These are phyloP conservation scores for Caenorhabditis sp. DNA, from an alignment of 2,888 invertebrate species.

Conservation along the genomic window DNA sequence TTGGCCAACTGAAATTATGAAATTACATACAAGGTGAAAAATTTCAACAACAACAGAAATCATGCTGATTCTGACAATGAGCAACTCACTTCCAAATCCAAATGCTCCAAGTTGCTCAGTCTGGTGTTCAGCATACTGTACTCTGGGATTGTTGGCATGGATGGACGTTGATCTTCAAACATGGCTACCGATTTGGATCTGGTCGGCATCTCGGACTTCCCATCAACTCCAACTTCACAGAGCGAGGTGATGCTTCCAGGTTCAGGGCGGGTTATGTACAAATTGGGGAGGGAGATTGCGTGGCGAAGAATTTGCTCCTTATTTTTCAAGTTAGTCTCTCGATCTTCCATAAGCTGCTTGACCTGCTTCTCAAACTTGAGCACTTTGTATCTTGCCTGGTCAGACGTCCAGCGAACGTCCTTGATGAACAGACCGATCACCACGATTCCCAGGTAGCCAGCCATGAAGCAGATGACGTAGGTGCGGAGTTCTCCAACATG, in stretches of 20 bases:
- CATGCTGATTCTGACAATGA: no score
- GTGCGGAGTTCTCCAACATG: background rate
- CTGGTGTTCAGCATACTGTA: slow-evolving; percentile 63
- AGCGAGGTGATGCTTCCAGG: slow-evolving; percentile 50
- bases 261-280: background rate
- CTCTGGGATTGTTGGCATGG: slow-evolving; percentile 55
- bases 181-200: slow-evolving; percentile 68
- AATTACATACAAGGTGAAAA: background rate
- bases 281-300: slow-evolving; percentile 33
- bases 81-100: slow-evolving; percentile 69
- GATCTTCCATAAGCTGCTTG: slow-evolving; percentile 3
- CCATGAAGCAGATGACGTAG: slow-evolving; percentile 76
- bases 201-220: slow-evolving; percentile 41
- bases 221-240: slow-evolving; percentile 33
- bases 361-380: slow-evolving; percentile 46
- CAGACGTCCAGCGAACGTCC: slow-evolving; percentile 90
- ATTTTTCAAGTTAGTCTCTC: background rate
- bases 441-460: slow-evolving; percentile 77
- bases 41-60: background rate
- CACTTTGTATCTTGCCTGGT: slow-evolving; percentile 76
- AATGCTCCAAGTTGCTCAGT: slow-evolving; percentile 64
- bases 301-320: slow-evolving; percentile 1
- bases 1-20: slow-evolving; percentile 53
- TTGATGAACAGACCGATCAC: no score
- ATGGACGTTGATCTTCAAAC: slow-evolving; percentile 30